A percentile compares a stretch with the other conserved stretches of the same genome.
These are phyloP conservation scores for Paradisaea rubra DNA, from an alignment of 2,113 vertebrate species.

Conservation along the genomic window DNA sequence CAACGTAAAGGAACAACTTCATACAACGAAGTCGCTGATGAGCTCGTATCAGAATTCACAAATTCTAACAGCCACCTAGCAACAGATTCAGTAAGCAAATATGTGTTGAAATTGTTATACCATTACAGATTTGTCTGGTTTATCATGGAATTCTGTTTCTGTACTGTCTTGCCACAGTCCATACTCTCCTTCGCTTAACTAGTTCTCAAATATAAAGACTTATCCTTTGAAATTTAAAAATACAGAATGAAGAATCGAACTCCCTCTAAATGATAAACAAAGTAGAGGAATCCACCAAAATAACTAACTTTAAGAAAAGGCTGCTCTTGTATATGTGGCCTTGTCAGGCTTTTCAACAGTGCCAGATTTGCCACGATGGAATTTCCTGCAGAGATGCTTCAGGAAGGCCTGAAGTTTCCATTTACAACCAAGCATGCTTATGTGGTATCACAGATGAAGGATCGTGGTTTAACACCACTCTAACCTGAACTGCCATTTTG, in stretches of 20 bases:
- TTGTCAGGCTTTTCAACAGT: background rate
- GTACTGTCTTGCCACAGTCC: background rate
- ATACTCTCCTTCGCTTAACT: background rate
- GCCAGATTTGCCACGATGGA: background rate
- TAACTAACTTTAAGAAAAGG: background rate
- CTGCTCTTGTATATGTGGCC: background rate
- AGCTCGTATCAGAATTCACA: constrained; percentile 84
- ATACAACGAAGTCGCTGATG: constrained; percentile 87
- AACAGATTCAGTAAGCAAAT: constrained; percentile 77
- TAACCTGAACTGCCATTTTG: background rate
- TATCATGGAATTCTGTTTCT: background rate
- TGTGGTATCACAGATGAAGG: background rate
- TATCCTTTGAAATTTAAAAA: background rate
- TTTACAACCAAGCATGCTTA: background rate
- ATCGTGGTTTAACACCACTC: background rate
- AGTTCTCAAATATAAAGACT: background rate
- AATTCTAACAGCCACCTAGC: constrained; percentile 75
- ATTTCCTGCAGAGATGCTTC: background rate
- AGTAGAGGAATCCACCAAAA: background rate
- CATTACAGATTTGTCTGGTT: background rate
- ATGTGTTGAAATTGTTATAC: background rate
- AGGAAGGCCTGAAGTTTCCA: background rate
- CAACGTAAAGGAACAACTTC: constrained; percentile 87
- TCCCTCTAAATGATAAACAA: background rate
- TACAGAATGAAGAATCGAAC: background rate